Percentiles rank a stretch among this genome's conserved stretches.
Conservation (phyloP, 2,797 vertebrate species). For the Petrocephalus sullivani region DNA sequence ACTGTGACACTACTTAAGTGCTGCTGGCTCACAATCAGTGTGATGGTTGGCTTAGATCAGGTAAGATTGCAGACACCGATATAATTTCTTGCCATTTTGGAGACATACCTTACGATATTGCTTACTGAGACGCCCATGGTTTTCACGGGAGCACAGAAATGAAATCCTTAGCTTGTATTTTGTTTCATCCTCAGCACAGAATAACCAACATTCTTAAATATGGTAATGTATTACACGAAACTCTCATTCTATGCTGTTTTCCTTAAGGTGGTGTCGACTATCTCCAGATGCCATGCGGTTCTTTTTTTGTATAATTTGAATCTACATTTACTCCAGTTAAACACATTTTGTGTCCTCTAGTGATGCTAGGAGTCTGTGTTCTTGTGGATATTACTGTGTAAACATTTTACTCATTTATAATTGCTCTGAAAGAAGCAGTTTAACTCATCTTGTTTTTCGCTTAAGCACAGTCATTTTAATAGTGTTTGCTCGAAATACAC, state of each 20-base stretch:
- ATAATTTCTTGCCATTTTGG: background rate
- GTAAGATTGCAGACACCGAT: background rate
- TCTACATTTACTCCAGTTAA: background rate
- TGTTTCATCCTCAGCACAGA: background rate
- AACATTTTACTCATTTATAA: background rate
- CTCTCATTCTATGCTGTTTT: background rate
- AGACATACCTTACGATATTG: background rate
- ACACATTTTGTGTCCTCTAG: background rate
- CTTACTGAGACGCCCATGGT: background rate
- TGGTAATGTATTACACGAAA: background rate
- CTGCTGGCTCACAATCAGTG: background rate
- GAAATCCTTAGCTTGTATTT: background rate
- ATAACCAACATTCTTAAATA: background rate
- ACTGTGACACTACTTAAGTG: background rate
- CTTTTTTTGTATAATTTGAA: background rate
- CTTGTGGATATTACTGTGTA: background rate
- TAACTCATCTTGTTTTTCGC: background rate
- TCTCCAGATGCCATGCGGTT: background rate
- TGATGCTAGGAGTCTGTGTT: background rate
- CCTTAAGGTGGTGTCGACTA: background rate
- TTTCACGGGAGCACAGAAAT: background rate
- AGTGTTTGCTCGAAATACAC: background rate
- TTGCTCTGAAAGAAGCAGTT: background rate
- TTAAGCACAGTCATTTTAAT: background rate
- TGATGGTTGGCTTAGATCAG: background rate